Conservation (phyloP, 2,797 vertebrate genomes). For the Ctenosaura bakeri region DNA sequence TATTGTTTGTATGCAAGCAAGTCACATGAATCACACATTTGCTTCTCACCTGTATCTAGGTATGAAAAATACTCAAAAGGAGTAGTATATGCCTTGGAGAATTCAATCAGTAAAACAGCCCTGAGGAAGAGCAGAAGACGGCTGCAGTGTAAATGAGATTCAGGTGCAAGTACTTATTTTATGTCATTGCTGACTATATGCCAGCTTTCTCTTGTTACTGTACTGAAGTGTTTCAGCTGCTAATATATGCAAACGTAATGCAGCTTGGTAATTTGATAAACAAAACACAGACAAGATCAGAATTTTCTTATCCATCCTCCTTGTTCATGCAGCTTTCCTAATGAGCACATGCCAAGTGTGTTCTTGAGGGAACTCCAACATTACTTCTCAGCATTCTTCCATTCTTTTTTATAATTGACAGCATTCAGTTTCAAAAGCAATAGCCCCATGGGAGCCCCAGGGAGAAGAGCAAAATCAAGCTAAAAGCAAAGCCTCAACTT, state of each 20-base stretch:
- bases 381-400: neutral
- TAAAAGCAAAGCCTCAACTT: neutral
- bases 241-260: constrained; percentile 51
- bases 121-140: neutral
- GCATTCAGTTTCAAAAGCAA: neutral
- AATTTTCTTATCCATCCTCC: constrained; percentile 47
- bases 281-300: constrained; percentile 53
- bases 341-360: neutral
- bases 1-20: neutral
- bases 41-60: neutral
- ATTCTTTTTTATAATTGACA: neutral
- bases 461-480: neutral
- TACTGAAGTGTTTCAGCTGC: constrained; percentile 32
- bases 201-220: fast-evolving
- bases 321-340: constrained; percentile 46
- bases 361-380: neutral
- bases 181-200: constrained; percentile 37
- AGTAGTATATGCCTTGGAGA: neutral
- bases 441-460: too few species aligned
- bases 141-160: neutral
- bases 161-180: constrained; percentile 19
- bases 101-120: neutral
- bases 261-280: constrained; percentile 54
- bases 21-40: neutral
- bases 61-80: neutral